phyloP scores from a whole-genome alignment of 1,140 invertebrate species.

The Microplitis demolitor region DNA sequence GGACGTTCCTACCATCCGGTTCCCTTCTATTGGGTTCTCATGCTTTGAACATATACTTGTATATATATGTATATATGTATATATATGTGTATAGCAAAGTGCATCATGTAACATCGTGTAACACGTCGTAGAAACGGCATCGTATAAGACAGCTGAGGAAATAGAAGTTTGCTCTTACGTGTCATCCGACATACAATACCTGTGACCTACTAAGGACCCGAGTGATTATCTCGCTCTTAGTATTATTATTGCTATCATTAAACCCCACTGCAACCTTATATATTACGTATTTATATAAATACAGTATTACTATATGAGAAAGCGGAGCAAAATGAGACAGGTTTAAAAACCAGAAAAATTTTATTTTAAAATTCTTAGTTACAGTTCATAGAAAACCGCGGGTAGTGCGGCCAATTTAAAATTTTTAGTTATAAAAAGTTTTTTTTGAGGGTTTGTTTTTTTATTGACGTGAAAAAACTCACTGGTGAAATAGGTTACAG shows the following conservation, averaged over 20 bases:
- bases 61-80: not conserved
- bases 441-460: too few relatives aligned
- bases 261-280: not conserved
- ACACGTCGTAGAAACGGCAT: not conserved
- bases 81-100: not conserved
- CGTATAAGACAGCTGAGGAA: slow-evolving; percentile 22
- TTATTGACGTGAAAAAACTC: too few relatives aligned
- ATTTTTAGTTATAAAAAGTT: too few relatives aligned
- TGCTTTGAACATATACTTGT: not conserved
- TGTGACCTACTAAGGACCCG: slow-evolving; percentile 28
- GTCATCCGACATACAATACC: slow-evolving; percentile 24
- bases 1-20: slow-evolving; percentile 33
- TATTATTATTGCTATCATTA: not conserved
- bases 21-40: slow-evolving; percentile 9
- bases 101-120: slow-evolving; percentile 4
- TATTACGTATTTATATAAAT: not conserved
- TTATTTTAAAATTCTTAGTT: too few relatives aligned
- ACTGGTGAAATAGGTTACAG: too few relatives aligned
- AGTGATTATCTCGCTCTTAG: slow-evolving; percentile 8
- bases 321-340: too few relatives aligned
- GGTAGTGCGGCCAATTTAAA: too few relatives aligned
- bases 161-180: slow-evolving; percentile 29
- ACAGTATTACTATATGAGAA: not conserved
- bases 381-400: too few relatives aligned
- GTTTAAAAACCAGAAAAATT: too few relatives aligned